Base-by-base conservation (phyloP, 2,113 vertebrate species). In the Turnix velox region DNA sequence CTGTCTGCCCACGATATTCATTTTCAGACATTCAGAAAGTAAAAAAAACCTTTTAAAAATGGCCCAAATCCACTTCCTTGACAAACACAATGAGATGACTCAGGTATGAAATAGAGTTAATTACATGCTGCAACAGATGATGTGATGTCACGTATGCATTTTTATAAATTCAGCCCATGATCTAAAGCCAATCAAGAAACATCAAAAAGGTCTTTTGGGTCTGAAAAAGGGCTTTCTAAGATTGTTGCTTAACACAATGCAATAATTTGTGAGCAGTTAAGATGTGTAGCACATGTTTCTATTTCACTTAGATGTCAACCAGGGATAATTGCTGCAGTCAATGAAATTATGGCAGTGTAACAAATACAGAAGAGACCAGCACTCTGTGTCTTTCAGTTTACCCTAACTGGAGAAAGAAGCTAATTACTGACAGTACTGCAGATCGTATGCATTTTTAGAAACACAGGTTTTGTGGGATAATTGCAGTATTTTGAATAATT, bases 291-390 rank as follows among this genome's bases (percentile, higher is more conserved):
- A 3, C 90, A 42, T 27, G 10, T 78, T 89, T 94, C 71, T 85
- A 63, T 84, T 82, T 87, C 71, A 57, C 58, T 89, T 85, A 35
- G 46, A 15, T 77, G 82, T 91, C 93, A 94, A 54, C 95, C 96
- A 94, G 54, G 66, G 85, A 62, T 91, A 94, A 95, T 83, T 92
- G 88, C 17, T 3, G 31, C 39, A 90, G 66, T 69, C 87, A 85
- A 23, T 76, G 78, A 89, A 90, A 71, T 85, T 67, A 14, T 24
- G 12, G 30, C 30, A 28, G 27, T 42, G 52, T 80, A 91, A 91
- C 23, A 82, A 69, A 49, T 52, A 68, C 33, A 49, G 90, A 90
- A 51, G 39, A 71, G 45, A 16, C 12, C 5, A 71, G 45, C 16
- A 58, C 35, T 89, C 37, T 40, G 8, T 65, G 48, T 63, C 55